Percentiles rank a stretch among this genome's conserved stretches.
Evolutionary conservation across 2,797 vertebrate species (phyloP).

Genomic region (Linurgus olivaceus): DNA sequence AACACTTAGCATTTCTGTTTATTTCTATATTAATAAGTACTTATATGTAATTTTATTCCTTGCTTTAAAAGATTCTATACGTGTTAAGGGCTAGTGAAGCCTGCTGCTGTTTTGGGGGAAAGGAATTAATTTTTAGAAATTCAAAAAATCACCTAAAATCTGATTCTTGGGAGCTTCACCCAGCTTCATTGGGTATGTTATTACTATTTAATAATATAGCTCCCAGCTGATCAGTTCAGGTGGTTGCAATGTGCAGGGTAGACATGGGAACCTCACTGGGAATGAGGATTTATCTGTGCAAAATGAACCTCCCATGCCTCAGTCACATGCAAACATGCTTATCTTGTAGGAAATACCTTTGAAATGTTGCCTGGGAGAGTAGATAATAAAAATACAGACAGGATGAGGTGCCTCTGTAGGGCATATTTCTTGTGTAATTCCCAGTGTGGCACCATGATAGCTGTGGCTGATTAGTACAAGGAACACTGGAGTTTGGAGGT

Average conservation of each 20-base stretch:
- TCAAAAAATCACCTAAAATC: not conserved
- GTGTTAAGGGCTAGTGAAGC: not conserved
- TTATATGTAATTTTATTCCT: not conserved
- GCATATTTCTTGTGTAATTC: not conserved
- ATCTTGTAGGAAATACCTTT: not conserved
- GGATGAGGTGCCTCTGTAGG: not conserved
- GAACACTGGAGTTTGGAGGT: accelerated
- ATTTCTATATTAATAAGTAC: not conserved
- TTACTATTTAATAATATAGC: not conserved
- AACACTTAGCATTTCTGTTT: not conserved
- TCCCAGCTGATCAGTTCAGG: not conserved
- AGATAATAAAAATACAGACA: not conserved
- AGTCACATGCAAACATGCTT: accelerated
- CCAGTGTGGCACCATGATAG: not conserved
- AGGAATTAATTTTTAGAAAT: not conserved
- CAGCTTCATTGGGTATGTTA: not conserved
- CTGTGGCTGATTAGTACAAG: not conserved
- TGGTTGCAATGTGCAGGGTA: not conserved
- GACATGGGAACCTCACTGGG: accelerated
- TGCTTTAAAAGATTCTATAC: not conserved
- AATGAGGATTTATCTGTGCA: not conserved
- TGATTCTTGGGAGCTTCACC: not conserved
- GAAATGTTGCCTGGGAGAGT: not conserved
- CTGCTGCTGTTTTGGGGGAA: not conserved
- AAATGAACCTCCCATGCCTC: not conserved